These are phyloP conservation scores for western clawed frog (Xenopus tropicalis) DNA, from an alignment of 2,113 vertebrate species.

Conservation along the genomic window UCB_Xtro_10.0 CM004446.2:100963501-100964000, in stretches of 20 bases:
- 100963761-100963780: constrained; percentile 18
- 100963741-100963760: constrained; percentile 16
- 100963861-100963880: neutral
- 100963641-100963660: neutral
- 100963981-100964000: constrained; percentile 23
- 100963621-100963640: too few species aligned
- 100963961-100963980: constrained; percentile 44
- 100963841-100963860: constrained; percentile 5
- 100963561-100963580: too few species aligned
- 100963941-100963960: constrained; percentile 35
- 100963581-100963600: too few species aligned
- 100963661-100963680: neutral
- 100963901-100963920: constrained; percentile 10
- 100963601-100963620: too few species aligned
- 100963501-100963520: too few species aligned
- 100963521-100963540: too few species aligned
- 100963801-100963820: constrained; percentile 8
- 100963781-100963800: neutral
- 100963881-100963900: neutral
- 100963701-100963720: constrained; percentile 14
- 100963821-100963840: neutral
- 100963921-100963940: constrained; percentile 38
- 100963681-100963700: neutral
- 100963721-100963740: neutral
- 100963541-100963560: too few species aligned